Evolutionary conservation across 2,113 vertebrate species (phyloP), one percentile per base, ranked within the genome.

Genomic region (Brienomyrus longianalis): DNA sequence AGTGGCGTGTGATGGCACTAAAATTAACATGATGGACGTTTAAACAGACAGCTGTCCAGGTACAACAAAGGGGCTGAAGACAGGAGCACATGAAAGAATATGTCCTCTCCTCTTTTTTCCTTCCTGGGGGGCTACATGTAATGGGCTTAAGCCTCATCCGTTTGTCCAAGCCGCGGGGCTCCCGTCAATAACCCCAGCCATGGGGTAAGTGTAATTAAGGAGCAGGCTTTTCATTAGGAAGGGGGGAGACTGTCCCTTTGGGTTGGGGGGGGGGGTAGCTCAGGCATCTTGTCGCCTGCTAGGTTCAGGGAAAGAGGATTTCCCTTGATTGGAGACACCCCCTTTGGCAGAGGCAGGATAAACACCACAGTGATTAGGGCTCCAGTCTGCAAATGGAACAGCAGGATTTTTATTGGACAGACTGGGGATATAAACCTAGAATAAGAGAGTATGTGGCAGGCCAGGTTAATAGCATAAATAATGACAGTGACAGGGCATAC

Each of bases 101-200:
- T 94, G 95, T 94, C 94, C 92, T 95, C 94, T 31, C 27, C 62
- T 70, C 27, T 70, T 11, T 96, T 95, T 95, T 56, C 94, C 94
- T 92, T 95, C 92, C 94, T 94, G 93, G 94, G 96, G 95, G 94
- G 94, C 95, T 95, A 94, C 95, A 95, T 96, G 95, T 96, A 96
- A 96, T 96, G 94, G 95, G 96, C 94, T 95, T 96, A 96, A 96
- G 96, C 96, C 96, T 91, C 93, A 93, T 94, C 94, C 95, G 95
- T 96, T 96, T 96, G 95, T 96, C 95, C 94, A 93, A 96, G 96
- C 95, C 95, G 95, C 95, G 95, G 96, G 95, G 95, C 95, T 96
- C 96, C 96, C 96, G 96, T 96, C 96, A 96, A 96, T 96, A 96
- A 96, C 95, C 96, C 96, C 96, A 96, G 96, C 94, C 94, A 95